Evolutionary conservation across 2,888 invertebrate genomes (phyloP).

Genomic region (Andrena praecox): DNA sequence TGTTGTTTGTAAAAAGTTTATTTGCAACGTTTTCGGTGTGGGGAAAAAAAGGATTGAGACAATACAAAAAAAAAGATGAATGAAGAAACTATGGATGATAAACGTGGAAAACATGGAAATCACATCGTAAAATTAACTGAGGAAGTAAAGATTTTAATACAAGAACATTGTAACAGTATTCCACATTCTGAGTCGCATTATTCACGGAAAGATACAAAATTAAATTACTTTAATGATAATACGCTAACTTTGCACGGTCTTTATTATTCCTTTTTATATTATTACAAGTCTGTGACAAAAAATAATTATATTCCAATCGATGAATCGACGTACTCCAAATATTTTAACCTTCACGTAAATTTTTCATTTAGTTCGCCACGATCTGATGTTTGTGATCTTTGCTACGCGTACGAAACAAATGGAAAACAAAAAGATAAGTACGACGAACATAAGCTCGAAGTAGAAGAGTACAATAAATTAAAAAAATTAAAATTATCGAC

Average conservation of each 20-base stretch:
- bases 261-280: too few relatives aligned
- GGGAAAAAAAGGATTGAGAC: background rate
- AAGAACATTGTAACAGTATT: background rate
- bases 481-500: background rate
- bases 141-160: too few relatives aligned
- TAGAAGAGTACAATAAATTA: background rate
- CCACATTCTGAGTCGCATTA: constrained; percentile 1
- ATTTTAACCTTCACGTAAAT: background rate
- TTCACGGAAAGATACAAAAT: background rate
- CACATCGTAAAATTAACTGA: too few relatives aligned
- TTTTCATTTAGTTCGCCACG: background rate
- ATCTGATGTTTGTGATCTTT: background rate
- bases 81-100: background rate
- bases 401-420: background rate
- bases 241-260: too few relatives aligned
- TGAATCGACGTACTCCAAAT: too few relatives aligned
- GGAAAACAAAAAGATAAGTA: background rate
- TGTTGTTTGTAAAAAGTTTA: background rate
- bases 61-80: background rate
- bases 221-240: too few relatives aligned
- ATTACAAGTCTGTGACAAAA: too few relatives aligned
- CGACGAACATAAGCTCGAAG: background rate
- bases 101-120: background rate
- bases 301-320: too few relatives aligned
- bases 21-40: background rate